Percentiles rank a stretch among this genome's conserved stretches.
phyloP scores from a whole-genome alignment of 2,113 vertebrate genomes.

The Aegotheles bennettii region DNA sequence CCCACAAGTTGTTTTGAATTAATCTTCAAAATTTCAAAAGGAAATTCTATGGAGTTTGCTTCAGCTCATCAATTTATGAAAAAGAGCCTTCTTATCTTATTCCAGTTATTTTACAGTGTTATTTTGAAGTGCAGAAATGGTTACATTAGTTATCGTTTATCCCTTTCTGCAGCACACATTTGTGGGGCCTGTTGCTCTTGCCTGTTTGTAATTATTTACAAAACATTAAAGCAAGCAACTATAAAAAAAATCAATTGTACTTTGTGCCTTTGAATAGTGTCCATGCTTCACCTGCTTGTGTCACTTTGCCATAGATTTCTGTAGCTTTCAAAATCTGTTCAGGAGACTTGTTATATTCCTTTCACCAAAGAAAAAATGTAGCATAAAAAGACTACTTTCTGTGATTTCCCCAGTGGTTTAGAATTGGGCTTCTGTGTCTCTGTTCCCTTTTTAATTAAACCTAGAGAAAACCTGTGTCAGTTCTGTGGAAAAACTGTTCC shows the following conservation, averaged over 20 bases:
- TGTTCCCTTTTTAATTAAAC: not conserved
- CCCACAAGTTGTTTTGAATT: not conserved
- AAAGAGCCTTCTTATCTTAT: not conserved
- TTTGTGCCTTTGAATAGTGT: not conserved
- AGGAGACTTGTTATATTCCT: not conserved
- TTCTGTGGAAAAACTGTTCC: not conserved
- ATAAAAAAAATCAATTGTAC: not conserved
- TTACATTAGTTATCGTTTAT: not conserved
- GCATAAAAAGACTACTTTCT: not conserved
- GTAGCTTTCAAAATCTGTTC: not conserved
- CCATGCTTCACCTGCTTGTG: not conserved
- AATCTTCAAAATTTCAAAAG: not conserved
- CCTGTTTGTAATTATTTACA: not conserved
- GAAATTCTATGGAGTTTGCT: not conserved
- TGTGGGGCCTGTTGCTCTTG: not conserved
- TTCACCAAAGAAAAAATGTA: not conserved
- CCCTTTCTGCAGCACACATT: not conserved
- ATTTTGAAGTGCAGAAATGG: not conserved
- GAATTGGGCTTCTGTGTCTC: not conserved
- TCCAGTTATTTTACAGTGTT: not conserved
- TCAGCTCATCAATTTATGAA: not conserved
- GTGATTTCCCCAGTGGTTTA: not conserved
- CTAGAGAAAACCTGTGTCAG: not conserved
- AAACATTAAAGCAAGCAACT: not conserved
- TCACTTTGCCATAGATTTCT: not conserved